phyloP scores from a whole-genome alignment of 1,140 invertebrate genomes.

The Temnothorax longispinosus region DNA sequence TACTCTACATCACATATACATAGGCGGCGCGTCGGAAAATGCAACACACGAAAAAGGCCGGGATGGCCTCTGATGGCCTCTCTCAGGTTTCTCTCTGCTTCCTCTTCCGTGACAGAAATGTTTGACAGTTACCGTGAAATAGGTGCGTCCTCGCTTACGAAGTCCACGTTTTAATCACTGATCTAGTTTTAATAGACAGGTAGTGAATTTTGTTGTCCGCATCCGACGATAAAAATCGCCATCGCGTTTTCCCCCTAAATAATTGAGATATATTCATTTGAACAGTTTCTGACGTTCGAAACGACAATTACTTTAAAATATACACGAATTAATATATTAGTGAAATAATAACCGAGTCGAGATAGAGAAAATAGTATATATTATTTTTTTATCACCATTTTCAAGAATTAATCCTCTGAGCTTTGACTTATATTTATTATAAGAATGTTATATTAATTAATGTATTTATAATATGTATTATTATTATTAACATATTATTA shows the following conservation, averaged over 20 bases:
- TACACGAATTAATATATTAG: neutral
- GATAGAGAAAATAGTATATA: neutral
- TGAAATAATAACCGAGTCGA: neutral
- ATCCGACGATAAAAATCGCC: neutral
- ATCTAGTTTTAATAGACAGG: constrained; percentile 8
- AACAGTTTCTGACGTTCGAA: neutral
- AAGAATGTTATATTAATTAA: no score
- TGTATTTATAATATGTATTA: neutral
- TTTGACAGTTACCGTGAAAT: constrained; percentile 29
- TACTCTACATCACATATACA: no score
- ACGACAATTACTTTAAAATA: neutral
- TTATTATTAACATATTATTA: neutral
- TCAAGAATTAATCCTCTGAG: neutral
- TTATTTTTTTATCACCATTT: neutral
- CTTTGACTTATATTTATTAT: neutral
- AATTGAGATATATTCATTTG: neutral
- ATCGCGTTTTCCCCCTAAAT: neutral
- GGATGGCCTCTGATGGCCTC: no score
- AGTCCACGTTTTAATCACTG: constrained; percentile 1
- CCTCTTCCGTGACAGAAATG: neutral
- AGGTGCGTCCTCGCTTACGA: neutral
- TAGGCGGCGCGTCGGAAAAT: no score
- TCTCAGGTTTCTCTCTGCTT: no score
- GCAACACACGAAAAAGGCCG: no score
- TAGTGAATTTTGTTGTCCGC: neutral